Percentiles rank a stretch among this genome's conserved stretches.
phyloP scores from a whole-genome alignment of 2,888 invertebrate species.

The Calliopum simillimum region DNA sequence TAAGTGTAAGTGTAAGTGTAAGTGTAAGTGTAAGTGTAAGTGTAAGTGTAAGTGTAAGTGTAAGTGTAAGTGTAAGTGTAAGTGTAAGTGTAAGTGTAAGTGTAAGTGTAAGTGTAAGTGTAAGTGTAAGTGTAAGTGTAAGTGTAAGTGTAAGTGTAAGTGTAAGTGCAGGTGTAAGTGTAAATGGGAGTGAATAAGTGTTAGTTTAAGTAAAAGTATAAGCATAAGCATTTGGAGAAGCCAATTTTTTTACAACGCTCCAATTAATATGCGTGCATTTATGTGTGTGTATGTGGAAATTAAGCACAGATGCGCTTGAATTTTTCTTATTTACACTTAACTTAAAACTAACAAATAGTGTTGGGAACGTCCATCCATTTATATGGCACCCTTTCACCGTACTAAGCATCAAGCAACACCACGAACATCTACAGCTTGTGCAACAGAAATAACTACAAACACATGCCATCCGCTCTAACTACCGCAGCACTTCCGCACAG shows the following conservation, averaged over 20 bases:
- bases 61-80: too few relatives aligned
- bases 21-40: too few relatives aligned
- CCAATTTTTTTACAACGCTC: slow-evolving; percentile 23
- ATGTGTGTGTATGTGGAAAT: slow-evolving; percentile 41
- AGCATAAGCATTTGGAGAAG: too few relatives aligned
- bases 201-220: too few relatives aligned
- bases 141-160: too few relatives aligned
- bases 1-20: too few relatives aligned
- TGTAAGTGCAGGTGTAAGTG: too few relatives aligned
- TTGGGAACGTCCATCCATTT: slow-evolving; percentile 48
- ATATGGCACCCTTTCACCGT: slow-evolving; percentile 19
- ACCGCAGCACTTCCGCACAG: neutral
- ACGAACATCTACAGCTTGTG: neutral
- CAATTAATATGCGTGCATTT: neutral
- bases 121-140: too few relatives aligned
- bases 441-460: neutral
- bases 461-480: neutral
- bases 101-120: too few relatives aligned
- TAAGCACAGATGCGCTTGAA: slow-evolving; percentile 47
- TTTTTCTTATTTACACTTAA: slow-evolving; percentile 37
- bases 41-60: too few relatives aligned
- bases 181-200: too few relatives aligned
- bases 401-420: neutral
- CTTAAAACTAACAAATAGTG: slow-evolving; percentile 38
- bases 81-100: too few relatives aligned